Evolutionary conservation across 1,140 invertebrate species (phyloP).

Genomic region (Trachymyrmex cornetzi): DNA sequence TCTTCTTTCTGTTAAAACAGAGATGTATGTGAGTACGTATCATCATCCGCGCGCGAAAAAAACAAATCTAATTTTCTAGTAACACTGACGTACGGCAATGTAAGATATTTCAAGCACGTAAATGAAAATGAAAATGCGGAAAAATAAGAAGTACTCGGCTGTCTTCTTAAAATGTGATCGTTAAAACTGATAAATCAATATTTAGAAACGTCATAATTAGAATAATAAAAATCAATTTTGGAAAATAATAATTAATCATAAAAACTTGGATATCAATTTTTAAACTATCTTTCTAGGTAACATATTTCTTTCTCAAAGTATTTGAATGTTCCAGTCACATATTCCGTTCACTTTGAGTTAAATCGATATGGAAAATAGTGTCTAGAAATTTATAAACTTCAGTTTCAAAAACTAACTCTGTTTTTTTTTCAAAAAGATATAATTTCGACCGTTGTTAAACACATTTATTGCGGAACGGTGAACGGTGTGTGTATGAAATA

Average conservation of each 20-base stretch:
- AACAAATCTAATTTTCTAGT: constrained; percentile 42
- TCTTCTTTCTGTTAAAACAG: constrained; percentile 31
- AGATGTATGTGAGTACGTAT: constrained; percentile 47
- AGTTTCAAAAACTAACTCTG: not conserved
- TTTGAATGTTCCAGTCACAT: not conserved
- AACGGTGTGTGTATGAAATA: constrained; percentile 24
- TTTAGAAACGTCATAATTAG: not conserved
- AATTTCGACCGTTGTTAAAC: not conserved
- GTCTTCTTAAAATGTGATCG: not conserved
- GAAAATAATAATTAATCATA: not conserved
- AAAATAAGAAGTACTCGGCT: no score
- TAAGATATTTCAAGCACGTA: not conserved
- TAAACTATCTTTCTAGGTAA: not conserved
- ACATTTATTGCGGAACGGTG: not conserved
- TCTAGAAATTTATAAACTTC: not conserved
- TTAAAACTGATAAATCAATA: not conserved
- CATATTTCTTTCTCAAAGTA: not conserved
- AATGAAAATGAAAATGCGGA: not conserved
- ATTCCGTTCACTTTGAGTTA: not conserved
- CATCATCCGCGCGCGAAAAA: constrained; percentile 9
- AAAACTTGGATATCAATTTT: not conserved
- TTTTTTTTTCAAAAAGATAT: constrained; percentile 22
- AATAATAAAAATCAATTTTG: not conserved
- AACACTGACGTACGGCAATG: not conserved
- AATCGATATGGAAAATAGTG: not conserved